These are phyloP conservation scores for Vanessa atalanta DNA, from an alignment of 1,140 invertebrate genomes.

Conservation along the genomic window DNA sequence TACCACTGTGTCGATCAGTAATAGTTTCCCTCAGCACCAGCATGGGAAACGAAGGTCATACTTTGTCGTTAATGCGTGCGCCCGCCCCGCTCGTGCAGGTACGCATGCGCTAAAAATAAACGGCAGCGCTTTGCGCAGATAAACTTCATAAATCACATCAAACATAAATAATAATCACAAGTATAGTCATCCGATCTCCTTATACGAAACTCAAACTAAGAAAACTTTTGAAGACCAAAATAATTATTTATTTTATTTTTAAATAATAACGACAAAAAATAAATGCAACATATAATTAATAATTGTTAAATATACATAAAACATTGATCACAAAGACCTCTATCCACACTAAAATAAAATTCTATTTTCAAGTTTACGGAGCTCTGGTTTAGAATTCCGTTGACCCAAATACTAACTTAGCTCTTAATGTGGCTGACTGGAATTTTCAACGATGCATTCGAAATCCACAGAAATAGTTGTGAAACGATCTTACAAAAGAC, in stretches of 20 bases:
- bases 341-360: slow-evolving; percentile 58
- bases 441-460: slow-evolving; percentile 54
- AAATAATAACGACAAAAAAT: neutral
- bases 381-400: slow-evolving; percentile 54
- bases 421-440: slow-evolving; percentile 55
- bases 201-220: too few relatives aligned
- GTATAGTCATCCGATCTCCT: neutral
- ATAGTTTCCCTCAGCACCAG: slow-evolving; percentile 54
- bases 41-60: slow-evolving; percentile 50
- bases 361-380: slow-evolving; percentile 77
- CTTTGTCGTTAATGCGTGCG: slow-evolving; percentile 42
- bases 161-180: slow-evolving; percentile 44
- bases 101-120: slow-evolving; percentile 61
- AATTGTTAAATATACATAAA: neutral
- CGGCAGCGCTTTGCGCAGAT: slow-evolving; percentile 34
- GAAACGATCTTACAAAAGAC: slow-evolving; percentile 48
- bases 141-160: slow-evolving; percentile 39
- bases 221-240: too few relatives aligned
- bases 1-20: slow-evolving; percentile 54
- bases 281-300: neutral
- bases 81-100: slow-evolving; percentile 52
- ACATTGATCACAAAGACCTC: neutral
- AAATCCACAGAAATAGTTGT: slow-evolving; percentile 46
- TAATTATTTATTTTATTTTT: neutral
- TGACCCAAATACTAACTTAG: slow-evolving; percentile 72